phyloP scores from a whole-genome alignment of 2,113 vertebrate genomes.

The Pavo muticus region DNA sequence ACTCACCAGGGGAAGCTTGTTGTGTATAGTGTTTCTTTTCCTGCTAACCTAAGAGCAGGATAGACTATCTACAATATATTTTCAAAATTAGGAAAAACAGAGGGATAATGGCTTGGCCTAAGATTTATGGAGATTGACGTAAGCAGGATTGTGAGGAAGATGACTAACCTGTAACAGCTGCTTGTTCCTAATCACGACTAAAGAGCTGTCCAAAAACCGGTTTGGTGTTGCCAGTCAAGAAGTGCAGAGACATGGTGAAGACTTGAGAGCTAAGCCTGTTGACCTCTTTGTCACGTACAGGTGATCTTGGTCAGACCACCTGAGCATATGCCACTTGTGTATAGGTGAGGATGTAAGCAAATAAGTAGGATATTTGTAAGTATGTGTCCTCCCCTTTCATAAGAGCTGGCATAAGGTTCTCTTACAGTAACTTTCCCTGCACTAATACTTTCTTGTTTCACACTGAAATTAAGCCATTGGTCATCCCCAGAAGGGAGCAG shows the following conservation, averaged over 20 bases:
- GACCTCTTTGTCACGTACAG: rapidly evolving
- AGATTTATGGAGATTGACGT: background rate
- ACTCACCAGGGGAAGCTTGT: background rate
- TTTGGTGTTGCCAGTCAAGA: background rate
- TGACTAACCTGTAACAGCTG: background rate
- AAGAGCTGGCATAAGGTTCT: background rate
- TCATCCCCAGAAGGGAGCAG: background rate
- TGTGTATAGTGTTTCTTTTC: background rate
- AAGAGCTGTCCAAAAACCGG: background rate
- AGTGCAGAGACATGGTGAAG: background rate
- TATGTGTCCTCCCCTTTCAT: rapidly evolving
- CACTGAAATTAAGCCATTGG: background rate
- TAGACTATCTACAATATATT: too few species aligned
- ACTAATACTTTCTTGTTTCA: background rate
- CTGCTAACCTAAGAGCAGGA: background rate
- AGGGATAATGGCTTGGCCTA: background rate
- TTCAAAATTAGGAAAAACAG: background rate
- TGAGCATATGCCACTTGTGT: background rate
- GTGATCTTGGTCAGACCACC: background rate
- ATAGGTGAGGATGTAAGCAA: background rate
- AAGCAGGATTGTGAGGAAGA: background rate
- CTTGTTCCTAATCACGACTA: background rate
- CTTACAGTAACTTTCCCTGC: background rate
- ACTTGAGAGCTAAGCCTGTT: background rate
- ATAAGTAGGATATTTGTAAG: background rate